phyloP scores from a whole-genome alignment of 2,888 invertebrate genomes.

The Epirrhoe alternata region DNA sequence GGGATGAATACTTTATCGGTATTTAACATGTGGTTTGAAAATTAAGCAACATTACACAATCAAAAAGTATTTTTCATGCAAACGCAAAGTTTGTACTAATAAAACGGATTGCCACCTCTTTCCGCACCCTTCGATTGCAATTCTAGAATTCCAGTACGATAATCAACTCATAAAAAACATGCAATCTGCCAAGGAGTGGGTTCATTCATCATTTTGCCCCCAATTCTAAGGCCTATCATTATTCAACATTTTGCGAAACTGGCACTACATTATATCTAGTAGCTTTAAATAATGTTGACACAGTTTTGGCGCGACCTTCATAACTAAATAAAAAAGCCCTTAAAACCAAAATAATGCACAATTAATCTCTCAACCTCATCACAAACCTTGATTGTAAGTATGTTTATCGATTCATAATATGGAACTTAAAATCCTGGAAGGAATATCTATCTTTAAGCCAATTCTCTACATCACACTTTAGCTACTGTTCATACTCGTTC shows the following conservation, averaged over 20 bases:
- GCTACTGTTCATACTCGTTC: background rate
- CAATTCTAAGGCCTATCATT: background rate
- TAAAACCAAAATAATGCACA: background rate
- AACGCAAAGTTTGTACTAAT: conserved; percentile 30
- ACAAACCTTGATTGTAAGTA: background rate
- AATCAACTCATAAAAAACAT: conserved; percentile 1
- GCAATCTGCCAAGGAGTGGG: background rate
- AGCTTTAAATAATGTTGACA: background rate
- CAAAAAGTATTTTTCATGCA: conserved; percentile 39
- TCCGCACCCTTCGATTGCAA: conserved; percentile 13
- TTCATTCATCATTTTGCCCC: background rate
- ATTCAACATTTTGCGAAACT: conserved; percentile 7
- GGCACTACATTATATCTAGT: background rate
- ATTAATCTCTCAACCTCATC: background rate
- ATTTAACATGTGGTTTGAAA: conserved; percentile 45
- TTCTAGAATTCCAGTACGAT: conserved; percentile 4
- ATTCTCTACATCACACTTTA: conserved; percentile 3
- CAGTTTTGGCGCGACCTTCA: background rate
- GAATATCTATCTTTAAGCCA: background rate
- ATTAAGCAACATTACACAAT: conserved; percentile 43
- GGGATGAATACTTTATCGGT: conserved; percentile 52
- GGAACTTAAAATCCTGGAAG: too few relatives aligned
- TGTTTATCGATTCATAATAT: too few relatives aligned
- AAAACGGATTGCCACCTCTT: conserved; percentile 32
- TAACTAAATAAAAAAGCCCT: background rate